Base-by-base conservation (phyloP, 2,113 vertebrate genomes). In the Gallinago undulata region DNA sequence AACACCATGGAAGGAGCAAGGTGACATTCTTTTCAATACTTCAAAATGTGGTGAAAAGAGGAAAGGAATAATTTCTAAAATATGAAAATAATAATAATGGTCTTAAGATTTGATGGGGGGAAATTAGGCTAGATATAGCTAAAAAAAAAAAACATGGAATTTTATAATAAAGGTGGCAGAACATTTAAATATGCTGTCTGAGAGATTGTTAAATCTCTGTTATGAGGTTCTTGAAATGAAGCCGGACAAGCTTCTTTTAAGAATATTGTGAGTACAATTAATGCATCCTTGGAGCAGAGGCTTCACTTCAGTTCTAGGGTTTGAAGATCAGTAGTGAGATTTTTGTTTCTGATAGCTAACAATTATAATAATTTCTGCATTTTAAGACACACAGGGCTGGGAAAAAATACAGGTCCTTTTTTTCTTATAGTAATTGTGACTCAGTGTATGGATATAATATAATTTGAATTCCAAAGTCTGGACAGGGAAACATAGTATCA, bases 371-470 rank as follows among this genome's bases (percentile, higher is more conserved):
- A 47, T 14, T 72, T 7, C 3, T 80, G 11, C 9, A 28, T 74
- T 93, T 63, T 74, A 77, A 68, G 35, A 47, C n/a, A 88, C 1
- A 2, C 21, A 33, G 15, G 2, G 59, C 6, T 4, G n/a, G 10
- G 13, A 11, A 11, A 76, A 13, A 35, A 28, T 2, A 12, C 4
- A 51, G 33, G 1, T 45, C 0, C 2, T 35, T 48, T 68, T 85
- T 47, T 73, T 50, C 28, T 25, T 68, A 24, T 6, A 50, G 12
- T 51, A 33, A 53, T 70, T 56, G 31, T 77, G 6, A 51, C 18
- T 84, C 33, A 62, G 66, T 21, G 0, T 23, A 13, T 23, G 4
- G 14, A 6, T 77, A 16, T 3, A 80, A 63, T 55, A 47, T 13
- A 35, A 51, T 63, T 11, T 30, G 30, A 66, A 62, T 57, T 45